These are phyloP conservation scores for Rhagologus leucostigma DNA, from an alignment of 2,113 vertebrate genomes.

Conservation along the genomic window DNA sequence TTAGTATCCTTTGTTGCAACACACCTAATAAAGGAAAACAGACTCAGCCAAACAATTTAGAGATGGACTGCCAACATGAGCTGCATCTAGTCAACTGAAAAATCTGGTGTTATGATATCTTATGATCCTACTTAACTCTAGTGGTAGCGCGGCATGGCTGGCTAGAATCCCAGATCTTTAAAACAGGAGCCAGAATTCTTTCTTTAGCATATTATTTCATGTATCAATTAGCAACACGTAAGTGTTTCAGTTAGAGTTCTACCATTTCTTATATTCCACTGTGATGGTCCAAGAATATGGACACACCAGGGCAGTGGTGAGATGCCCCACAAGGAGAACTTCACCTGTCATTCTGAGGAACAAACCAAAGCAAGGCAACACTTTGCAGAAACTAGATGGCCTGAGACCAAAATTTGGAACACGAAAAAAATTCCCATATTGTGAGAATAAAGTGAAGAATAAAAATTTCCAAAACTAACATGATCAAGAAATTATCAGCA, in stretches of 20 bases:
- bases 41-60: slow-evolving; percentile 13
- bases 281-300: neutral
- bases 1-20: slow-evolving; percentile 24
- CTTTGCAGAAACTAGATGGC: neutral
- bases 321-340: neutral
- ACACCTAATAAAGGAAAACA: slow-evolving; percentile 30
- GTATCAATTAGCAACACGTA: neutral
- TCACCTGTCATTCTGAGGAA: rapidly evolving
- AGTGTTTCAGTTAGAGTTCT: neutral
- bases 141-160: neutral
- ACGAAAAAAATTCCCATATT: neutral
- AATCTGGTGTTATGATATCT: neutral
- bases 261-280: neutral
- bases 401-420: neutral
- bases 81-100: neutral
- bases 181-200: neutral
- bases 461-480: neutral
- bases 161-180: neutral
- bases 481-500: neutral
- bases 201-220: neutral
- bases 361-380: neutral
- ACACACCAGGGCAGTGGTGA: neutral
- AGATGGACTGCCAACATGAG: neutral
- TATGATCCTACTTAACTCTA: neutral
- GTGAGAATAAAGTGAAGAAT: neutral